Evolutionary conservation across 2,113 vertebrate species (phyloP), one percentile per base, ranked within the genome.

Genomic region (Hyaena hyaena): DNA sequence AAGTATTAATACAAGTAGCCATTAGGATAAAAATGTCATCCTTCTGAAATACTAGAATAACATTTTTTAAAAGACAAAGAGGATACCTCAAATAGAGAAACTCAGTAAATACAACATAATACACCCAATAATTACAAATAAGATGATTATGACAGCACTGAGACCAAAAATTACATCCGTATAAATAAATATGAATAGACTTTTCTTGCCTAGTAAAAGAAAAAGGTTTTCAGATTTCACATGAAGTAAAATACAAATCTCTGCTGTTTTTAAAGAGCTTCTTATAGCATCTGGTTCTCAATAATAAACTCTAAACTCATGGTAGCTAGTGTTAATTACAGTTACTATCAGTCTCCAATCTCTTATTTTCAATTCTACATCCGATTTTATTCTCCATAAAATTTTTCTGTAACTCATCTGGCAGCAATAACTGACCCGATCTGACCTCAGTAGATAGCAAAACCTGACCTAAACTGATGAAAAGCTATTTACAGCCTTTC

Each of bases 241-340:
- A 1, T 65, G 81, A 73, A 79, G 9, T 91, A 84, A 88, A 93
- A 66, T 24, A 23, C 53, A 92, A 74, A 23, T 80, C 8, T 58
- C 48, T 63, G 16, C 8, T 68, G 33, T 45, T 76, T 82, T 65
- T 81, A 84, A 86, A 85, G 65, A 82, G n/a, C 55, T n/a, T 65
- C n/a, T 21, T 50, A 33, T 68, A 19, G 15, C 31, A 1, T 24
- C 17, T 65, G n/a, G 11, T 19, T 21, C 23, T 86, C 90, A 90
- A 65, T 80, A 86, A 93, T 83, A 39, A 76, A 84, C 83, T 92
- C 84, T 66, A 93, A 89, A 84, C 84, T 92, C 84, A 69, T 61
- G 39, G 43, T 15, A 89, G 31, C 24, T 61, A 66, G n/a, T 50
- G 45, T 77, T 61, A 76, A 68, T 93, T 83, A 58, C 48, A 50